phyloP scores from a whole-genome alignment of 2,888 invertebrate genomes.

The Sepioteuthis lessoniana region DNA sequence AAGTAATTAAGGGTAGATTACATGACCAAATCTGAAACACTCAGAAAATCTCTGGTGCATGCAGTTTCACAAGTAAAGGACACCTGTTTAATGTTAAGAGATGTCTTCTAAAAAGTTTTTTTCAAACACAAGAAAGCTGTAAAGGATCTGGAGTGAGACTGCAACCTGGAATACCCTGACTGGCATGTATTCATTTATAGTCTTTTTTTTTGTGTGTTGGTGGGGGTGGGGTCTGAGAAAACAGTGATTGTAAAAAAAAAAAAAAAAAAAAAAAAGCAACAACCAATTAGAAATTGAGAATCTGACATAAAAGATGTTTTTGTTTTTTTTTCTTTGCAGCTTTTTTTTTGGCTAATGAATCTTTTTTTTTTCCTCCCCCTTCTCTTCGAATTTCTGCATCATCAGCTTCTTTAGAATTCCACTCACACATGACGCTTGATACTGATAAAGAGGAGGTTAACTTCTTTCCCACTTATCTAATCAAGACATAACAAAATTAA shows the following conservation, averaged over 20 bases:
- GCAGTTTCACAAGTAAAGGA: background rate
- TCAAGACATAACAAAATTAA: background rate
- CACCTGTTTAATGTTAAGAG: constrained; percentile 1
- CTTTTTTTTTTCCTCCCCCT: background rate
- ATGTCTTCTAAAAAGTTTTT: background rate
- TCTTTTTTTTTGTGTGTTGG: background rate
- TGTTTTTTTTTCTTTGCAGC: background rate
- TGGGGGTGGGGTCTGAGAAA: background rate
- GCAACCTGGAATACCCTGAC: background rate
- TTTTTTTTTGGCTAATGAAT: background rate
- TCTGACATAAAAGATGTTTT: background rate
- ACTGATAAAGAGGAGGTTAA: background rate
- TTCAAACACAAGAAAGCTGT: background rate
- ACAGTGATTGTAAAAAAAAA: background rate
- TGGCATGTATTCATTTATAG: too few relatives aligned
- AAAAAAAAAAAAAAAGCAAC: background rate
- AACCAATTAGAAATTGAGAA: background rate
- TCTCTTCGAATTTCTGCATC: background rate
- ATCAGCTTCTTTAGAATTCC: background rate
- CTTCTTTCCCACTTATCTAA: background rate
- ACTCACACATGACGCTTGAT: background rate
- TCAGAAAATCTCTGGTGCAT: background rate
- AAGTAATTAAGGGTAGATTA: too few relatives aligned
- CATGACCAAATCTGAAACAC: background rate
- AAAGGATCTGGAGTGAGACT: background rate